Base-by-base conservation (phyloP, 2,888 invertebrate genomes). In the Acleris laterana region DNA sequence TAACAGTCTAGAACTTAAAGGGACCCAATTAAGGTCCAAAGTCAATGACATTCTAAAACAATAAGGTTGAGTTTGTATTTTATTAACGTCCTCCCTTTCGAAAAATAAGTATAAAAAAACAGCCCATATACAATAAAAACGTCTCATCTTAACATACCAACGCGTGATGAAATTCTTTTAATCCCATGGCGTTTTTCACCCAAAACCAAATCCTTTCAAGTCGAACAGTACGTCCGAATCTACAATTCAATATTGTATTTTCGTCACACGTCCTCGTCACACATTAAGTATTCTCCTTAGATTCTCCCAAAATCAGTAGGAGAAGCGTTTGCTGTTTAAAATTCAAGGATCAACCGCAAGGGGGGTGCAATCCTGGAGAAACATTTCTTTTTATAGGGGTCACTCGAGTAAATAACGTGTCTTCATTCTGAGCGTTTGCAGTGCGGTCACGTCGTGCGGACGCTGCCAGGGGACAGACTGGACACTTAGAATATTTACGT, bases 311-410 rank as follows among this genome's bases (percentile, higher is more conserved):
- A 65, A 65, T 65, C 65, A 65, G 60, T 59, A 65, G 60, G 42
- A 60, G 64, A 50, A 50, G 55, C 65, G 61, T 65, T 56, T 46
- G 48, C 65, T 61, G 60, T 61, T 65, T 65, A 65, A 65, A 65
- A 65, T 65, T 65, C 65, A 61, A 65, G 61, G 60, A 65, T 61
- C 65, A 64, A 64, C 59, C 53, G 38, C 53, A 42, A 52, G 63
- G 63, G 59, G 63, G 65, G 56, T 49, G 61, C 65, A 65, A 65
- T 65, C 65, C 61, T 46, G 65, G 61, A 61, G 64, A 64, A 64
- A 64, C 64, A 64, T 65, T 65, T 65, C 61, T 65, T 65, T 65
- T 65, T 65, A 65, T 65, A 61, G 65, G 60, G 65, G 65, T 65
- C 62, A 67, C 46, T 67, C 62, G 61, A 65, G 65, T 65, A 65